Base-by-base conservation (phyloP, 2,888 invertebrate genomes). In the Oligia strigilis region DNA sequence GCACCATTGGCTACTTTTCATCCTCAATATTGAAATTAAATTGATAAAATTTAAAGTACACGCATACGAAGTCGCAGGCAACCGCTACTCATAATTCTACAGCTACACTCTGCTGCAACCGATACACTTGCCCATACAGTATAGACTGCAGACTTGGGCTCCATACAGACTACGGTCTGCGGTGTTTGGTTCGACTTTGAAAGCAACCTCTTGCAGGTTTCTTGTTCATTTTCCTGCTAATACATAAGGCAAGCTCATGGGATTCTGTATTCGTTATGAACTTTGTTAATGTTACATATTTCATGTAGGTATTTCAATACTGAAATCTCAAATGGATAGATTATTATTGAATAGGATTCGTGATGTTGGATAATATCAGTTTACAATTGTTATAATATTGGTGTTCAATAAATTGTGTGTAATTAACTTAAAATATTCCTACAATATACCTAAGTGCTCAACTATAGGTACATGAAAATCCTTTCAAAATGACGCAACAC, bases 161-260 rank as follows among this genome's bases (percentile, higher is more conserved):
- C 11, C 69, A 46, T 14, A 8, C n/a, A 67, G 23, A 23, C 70
- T 23, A 36, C 6, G 70, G 78, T 60, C 72, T 84, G 69, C 23
- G 65, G 70, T 72, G 64, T 69, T 64, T 23, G 52, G 46, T 58
- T 65, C n/a, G 49, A 71, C 49, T 75, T 72, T 36, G 46, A 36
- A 67, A 60, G 60, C 13, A 58, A 58, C 58, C 23, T 58, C 9
- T 23, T n/a, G 3, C 1, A 73, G n/a, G n/a, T 43, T 65, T 70
- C 60, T 70, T 73, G 80, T 69, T 73, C 19, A 69, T 82, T 78
- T 83, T 69, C 72, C 36, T n/a, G 46, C 60, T 75, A 60, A 49
- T 70, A 73, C 71, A 60, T 60, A 72, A 72, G 52, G 64, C 4
- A 43, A 64, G 69, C 75, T 72, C 69, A 13, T 52, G 52, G 69